Percentiles rank a stretch among this genome's conserved stretches.
phyloP scores from a whole-genome alignment of 1,140 invertebrate species.

The Leptopilina clavipes region DNA sequence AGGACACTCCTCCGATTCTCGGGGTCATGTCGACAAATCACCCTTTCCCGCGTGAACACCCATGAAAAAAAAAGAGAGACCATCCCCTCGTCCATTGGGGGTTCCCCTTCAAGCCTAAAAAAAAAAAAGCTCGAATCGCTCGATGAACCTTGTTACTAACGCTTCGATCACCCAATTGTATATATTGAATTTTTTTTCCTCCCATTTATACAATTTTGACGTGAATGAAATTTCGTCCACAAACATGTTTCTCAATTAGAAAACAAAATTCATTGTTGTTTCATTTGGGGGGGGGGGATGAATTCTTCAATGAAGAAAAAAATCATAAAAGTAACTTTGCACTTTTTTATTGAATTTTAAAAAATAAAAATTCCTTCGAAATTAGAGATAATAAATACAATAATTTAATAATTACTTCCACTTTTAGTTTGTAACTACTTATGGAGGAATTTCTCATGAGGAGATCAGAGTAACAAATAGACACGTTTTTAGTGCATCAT shows the following conservation, averaged over 20 bases:
- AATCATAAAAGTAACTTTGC: too few relatives aligned
- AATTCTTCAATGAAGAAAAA: too few relatives aligned
- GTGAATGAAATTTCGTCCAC: background rate
- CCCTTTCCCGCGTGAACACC: slow-evolving; percentile 68
- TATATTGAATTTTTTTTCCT: background rate
- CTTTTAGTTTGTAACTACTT: too few relatives aligned
- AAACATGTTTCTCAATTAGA: background rate
- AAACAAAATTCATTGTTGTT: background rate
- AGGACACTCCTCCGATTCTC: slow-evolving; percentile 71
- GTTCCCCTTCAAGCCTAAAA: slow-evolving; percentile 50
- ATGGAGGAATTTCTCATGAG: too few relatives aligned
- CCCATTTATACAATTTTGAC: background rate
- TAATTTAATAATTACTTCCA: too few relatives aligned
- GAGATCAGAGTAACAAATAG: too few relatives aligned
- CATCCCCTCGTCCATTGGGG: slow-evolving; percentile 54
- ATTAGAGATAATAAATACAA: too few relatives aligned
- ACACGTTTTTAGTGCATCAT: too few relatives aligned
- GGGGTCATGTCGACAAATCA: slow-evolving; percentile 74
- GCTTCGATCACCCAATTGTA: slow-evolving; percentile 21
- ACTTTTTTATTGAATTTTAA: too few relatives aligned
- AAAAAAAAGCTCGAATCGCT: slow-evolving; percentile 51
- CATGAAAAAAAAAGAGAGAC: slow-evolving; percentile 61
- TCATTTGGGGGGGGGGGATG: too few relatives aligned
- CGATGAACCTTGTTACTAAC: slow-evolving; percentile 31
- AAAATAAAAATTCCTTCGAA: too few relatives aligned